Percentiles rank a stretch among this genome's conserved stretches.
phyloP scores from a whole-genome alignment of 2,797 vertebrate species.

The Phoeniculus purpureus region DNA sequence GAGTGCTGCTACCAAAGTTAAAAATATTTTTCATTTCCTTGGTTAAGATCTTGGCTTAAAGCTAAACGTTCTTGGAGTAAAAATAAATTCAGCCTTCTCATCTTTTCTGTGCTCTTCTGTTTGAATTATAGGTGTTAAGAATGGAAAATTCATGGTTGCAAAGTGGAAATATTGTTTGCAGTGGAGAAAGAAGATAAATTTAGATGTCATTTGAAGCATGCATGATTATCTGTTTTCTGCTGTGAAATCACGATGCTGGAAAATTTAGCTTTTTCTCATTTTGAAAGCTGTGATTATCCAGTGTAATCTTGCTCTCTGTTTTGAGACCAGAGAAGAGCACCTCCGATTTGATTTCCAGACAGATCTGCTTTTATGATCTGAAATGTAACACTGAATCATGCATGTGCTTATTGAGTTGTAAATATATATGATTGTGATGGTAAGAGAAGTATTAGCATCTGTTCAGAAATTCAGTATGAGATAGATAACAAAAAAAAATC shows the following conservation, averaged over 20 bases:
- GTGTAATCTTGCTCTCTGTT: slow-evolving; percentile 51
- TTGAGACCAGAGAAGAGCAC: slow-evolving; percentile 45
- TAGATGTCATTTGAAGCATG: slow-evolving; percentile 62
- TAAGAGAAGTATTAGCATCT: slow-evolving; percentile 28
- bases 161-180: slow-evolving; percentile 62
- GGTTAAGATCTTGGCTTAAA: slow-evolving; percentile 47
- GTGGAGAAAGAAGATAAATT: slow-evolving; percentile 60
- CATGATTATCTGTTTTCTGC: slow-evolving; percentile 62
- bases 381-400: slow-evolving; percentile 57
- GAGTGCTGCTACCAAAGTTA: slow-evolving; percentile 12
- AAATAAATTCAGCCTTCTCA: slow-evolving; percentile 53
- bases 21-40: slow-evolving; percentile 52
- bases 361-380: slow-evolving; percentile 38
- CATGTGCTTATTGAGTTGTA: slow-evolving; percentile 42
- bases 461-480: slow-evolving; percentile 35
- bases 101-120: slow-evolving; percentile 51
- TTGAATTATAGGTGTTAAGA: slow-evolving; percentile 67
- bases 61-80: slow-evolving; percentile 33
- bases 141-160: slow-evolving; percentile 59
- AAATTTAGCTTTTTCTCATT: slow-evolving; percentile 64
- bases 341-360: slow-evolving; percentile 51
- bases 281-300: slow-evolving; percentile 64
- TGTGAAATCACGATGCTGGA: slow-evolving; percentile 63
- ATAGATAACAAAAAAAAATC: slow-evolving; percentile 20
- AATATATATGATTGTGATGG: slow-evolving; percentile 46